Base-by-base conservation (phyloP, 2,113 vertebrate genomes). In the Coptodon bakossiorum region DNA sequence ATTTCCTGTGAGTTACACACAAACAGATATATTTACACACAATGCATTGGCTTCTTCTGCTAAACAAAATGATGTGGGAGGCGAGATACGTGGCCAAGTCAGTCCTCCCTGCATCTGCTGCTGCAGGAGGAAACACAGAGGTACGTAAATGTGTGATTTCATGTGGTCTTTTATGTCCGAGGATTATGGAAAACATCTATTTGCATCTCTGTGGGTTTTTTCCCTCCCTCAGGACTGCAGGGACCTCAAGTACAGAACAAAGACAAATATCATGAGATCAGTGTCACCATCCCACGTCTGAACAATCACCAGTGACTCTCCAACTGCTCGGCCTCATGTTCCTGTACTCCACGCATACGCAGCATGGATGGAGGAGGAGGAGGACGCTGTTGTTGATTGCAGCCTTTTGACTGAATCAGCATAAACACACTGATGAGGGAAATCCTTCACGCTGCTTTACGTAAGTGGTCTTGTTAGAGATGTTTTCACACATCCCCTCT, bases 371-470 rank as follows among this genome's bases (percentile, higher is more conserved):
- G 17, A n/a, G 73, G 86, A 83, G 90, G 88, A 88, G 85, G 88
- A 90, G 56, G 88, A 88, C 16, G 79, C 48, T 36, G 73, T 16
- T 24, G 66, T 66, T 78, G 73, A 31, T 8, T 78, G 45, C 73
- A 78, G 27, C 73, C 73, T 78, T 78, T 53, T 59, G 56, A 80
- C 85, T 90, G 86, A 90, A 84, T 87, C 80, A 88, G 87, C 89
- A 84, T 11, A 68, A 52, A 88, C 4, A 31, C 79, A 16, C 19
- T 84, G 78, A 86, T 29, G 87, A 59, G 85, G 92, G 90, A 88
- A 89, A 91, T 90, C 88, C 90, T 91, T 84, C 81, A 2, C 31
- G 38, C 84, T 88, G 80, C 81, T 71, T 90, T 90, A 90, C n/a
- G 43, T 88, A 92, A 92, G 85, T 63, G 86, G 52, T 88, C 78